A percentile compares a stretch with the other conserved stretches of the same genome.
phyloP scores from a whole-genome alignment of 2,888 invertebrate species.

The Hypselothyrea guttata region DNA sequence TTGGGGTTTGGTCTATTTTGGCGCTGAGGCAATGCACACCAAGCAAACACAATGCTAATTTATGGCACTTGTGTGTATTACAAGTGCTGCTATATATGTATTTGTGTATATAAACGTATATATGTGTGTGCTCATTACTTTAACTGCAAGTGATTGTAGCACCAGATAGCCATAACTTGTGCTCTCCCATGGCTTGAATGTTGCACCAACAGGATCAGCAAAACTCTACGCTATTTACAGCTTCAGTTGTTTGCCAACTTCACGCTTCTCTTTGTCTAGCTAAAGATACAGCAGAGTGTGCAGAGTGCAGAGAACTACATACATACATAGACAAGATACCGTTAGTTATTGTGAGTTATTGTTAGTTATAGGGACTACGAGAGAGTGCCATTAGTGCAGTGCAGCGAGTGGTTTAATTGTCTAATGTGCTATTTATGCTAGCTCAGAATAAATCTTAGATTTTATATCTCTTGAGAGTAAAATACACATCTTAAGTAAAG shows the following conservation, averaged over 20 bases:
- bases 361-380: conserved; percentile 25
- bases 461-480: too few relatives aligned
- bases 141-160: conserved; percentile 64
- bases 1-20: conserved; percentile 14
- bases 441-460: too few relatives aligned
- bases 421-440: conserved; percentile 21
- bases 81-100: conserved; percentile 8
- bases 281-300: conserved; percentile 22
- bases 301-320: conserved; percentile 7
- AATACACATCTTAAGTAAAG: too few relatives aligned
- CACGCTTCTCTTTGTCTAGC: conserved; percentile 20
- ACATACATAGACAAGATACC: neutral
- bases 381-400: conserved; percentile 36
- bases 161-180: conserved; percentile 48
- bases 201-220: conserved; percentile 18
- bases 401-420: conserved; percentile 37
- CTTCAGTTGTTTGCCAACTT: conserved; percentile 23
- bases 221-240: conserved; percentile 26
- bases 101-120: conserved; percentile 13
- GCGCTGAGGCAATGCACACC: conserved; percentile 37
- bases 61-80: conserved; percentile 64
- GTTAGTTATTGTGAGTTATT: conserved; percentile 16
- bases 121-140: conserved; percentile 43
- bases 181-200: conserved; percentile 20
- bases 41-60: conserved; percentile 60